Evolutionary conservation across 2,113 vertebrate genomes (phyloP).

Genomic region (Brienomyrus brachyistius): DNA sequence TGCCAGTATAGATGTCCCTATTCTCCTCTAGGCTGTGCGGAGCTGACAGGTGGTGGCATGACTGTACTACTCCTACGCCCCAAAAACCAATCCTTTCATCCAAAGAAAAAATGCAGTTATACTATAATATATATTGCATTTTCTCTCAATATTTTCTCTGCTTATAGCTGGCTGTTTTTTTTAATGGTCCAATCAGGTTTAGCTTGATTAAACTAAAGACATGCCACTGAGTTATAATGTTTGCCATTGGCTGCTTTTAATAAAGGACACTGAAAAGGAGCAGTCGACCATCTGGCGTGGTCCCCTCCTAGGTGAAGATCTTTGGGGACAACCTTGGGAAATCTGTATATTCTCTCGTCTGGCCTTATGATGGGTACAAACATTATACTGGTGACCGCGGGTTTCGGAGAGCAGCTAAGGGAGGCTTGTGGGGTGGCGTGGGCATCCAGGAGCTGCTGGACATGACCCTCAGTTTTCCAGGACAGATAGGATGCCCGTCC

Average conservation of each 20-base stretch:
- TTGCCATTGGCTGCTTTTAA: neutral
- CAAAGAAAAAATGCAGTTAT: neutral
- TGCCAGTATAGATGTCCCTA: constrained; percentile 39
- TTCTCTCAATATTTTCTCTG: neutral
- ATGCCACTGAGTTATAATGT: neutral
- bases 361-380: neutral
- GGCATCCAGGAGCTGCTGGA: neutral
- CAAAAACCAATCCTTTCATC: neutral
- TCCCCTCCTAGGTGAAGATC: neutral
- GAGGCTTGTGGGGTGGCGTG: neutral
- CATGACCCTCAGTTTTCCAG: neutral
- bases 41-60: neutral
- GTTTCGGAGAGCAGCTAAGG: neutral
- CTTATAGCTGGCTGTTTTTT: neutral
- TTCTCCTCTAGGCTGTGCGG: neutral
- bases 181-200: neutral
- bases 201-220: neutral
- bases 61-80: neutral
- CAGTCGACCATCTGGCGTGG: neutral
- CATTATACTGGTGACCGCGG: neutral
- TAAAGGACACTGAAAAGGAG: neutral
- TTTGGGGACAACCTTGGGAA: neutral
- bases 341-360: neutral
- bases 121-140: neutral
- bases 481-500: neutral